Evolutionary conservation across 2,797 vertebrate genomes (phyloP), one percentile per base, ranked within the genome.

Genomic region (Aplochiton taeniatus): DNA sequence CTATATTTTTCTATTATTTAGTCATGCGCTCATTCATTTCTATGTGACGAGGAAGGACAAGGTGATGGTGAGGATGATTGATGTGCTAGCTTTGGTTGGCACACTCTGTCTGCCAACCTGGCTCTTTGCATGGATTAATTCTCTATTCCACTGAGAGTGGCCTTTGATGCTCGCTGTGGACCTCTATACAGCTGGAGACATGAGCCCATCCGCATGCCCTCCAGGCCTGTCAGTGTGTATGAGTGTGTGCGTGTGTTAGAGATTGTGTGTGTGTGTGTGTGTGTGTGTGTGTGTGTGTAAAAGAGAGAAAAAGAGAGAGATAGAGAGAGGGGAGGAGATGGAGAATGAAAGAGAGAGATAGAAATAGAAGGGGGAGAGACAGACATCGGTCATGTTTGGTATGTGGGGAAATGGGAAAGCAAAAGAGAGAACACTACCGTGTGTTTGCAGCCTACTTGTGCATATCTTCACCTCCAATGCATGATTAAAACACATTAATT

Each of bases 401-500:
- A 31, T 31, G 31, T 31, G 31, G 31, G 31, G 31, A 31, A 31
- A 31, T 31, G 31, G 31, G 31, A 31, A 31, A 31, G 31, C 31
- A 6, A 31, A 31, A 10, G 20, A 13, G 20, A 56, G 20, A n/a
- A 8, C 4, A 11, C 10, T 14, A 56, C 31, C 42, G 54, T 56
- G 54, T 42, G 12, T 55, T 12, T 10, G 13, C 10, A 55, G 53
- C 16, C 51, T 52, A 49, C 50, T 41, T 18, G 7, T 52, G 14
- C 65, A 61, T 60, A 46, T 67, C 49, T 60, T 45, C 45, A 57
- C 65, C 57, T 53, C 58, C 41, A 45, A 14, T 55, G 62, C 9
- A 52, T 61, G 66, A 55, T 60, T 61, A 64, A 52, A 61, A 51
- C 72, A 78, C 66, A 69, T 76, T 59, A 66, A 68, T 66, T 43